phyloP scores from a whole-genome alignment of 1,140 invertebrate genomes.

The Drosophila saltans region DNA sequence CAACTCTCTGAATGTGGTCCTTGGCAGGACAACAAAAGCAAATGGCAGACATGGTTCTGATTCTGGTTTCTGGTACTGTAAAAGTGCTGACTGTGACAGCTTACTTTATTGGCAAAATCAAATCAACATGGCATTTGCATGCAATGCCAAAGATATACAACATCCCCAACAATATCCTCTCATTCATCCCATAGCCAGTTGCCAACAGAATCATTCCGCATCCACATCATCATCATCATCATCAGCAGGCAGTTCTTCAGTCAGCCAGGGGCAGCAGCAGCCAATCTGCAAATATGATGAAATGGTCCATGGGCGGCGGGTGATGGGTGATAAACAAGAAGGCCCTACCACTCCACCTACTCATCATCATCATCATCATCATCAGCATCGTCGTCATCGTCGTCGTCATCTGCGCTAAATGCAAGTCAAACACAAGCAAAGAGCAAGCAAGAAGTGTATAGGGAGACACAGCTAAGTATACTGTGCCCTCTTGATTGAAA shows the following conservation, averaged over 20 bases:
- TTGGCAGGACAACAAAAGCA: not conserved
- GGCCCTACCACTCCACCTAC: not conserved
- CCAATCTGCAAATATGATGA: constrained; percentile 65
- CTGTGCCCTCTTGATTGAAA: not conserved
- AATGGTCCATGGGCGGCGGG: constrained; percentile 28
- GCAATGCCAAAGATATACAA: constrained; percentile 69
- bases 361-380: too few species aligned
- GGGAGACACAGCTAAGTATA: not conserved
- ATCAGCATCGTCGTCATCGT: constrained; percentile 19
- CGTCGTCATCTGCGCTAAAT: constrained; percentile 72
- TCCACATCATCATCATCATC: too few species aligned
- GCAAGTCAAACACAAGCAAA: constrained; percentile 77
- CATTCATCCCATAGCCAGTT: constrained; percentile 7
- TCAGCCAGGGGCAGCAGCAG: constrained; percentile 29
- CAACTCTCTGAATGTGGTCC: not conserved
- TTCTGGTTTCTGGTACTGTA: constrained; percentile 43
- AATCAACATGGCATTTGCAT: constrained; percentile 81
- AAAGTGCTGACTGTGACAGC: constrained; percentile 80
- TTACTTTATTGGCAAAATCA: constrained; percentile 82
- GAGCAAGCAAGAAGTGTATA: constrained; percentile 9
- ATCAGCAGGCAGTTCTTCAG: too few species aligned
- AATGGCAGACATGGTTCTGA: constrained; percentile 29
- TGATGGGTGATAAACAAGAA: not conserved
- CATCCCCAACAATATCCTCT: constrained; percentile 1
- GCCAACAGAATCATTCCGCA: too few species aligned